Percentiles rank a stretch among this genome's conserved stretches.
Conservation (phyloP, 1,140 invertebrate genomes). For the Pogonomyrmex californicus region DNA sequence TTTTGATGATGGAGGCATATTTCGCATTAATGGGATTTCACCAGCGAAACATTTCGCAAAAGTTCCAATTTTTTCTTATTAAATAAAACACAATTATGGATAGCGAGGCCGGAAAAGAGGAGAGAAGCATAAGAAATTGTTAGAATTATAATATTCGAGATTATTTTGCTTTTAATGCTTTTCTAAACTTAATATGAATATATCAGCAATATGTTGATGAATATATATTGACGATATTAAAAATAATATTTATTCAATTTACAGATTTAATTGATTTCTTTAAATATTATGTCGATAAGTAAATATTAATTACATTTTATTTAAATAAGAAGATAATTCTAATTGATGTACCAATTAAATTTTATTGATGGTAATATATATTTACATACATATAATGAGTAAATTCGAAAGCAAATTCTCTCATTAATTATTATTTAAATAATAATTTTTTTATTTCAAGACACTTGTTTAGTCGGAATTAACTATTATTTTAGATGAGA, state of each 20-base stretch:
- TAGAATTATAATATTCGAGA: background rate
- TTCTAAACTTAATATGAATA: too few relatives aligned
- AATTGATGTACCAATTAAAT: too few relatives aligned
- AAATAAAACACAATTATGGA: background rate
- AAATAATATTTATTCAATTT: too few relatives aligned
- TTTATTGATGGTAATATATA: too few relatives aligned
- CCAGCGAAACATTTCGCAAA: background rate
- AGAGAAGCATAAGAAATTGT: background rate
- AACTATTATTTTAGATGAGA: background rate
- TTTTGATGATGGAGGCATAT: slow-evolving; percentile 1
- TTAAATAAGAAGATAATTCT: too few relatives aligned
- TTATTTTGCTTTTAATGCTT: too few relatives aligned
- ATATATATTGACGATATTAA: too few relatives aligned
- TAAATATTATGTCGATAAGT: too few relatives aligned
- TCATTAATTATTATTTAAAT: background rate
- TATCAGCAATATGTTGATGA: too few relatives aligned
- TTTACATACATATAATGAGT: too few relatives aligned
- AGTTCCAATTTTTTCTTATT: slow-evolving; percentile 19
- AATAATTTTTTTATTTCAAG: background rate
- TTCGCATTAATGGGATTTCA: slow-evolving; percentile 43
- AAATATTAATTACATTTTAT: too few relatives aligned
- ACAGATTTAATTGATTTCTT: too few relatives aligned
- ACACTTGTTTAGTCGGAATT: background rate
- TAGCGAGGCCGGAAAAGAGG: background rate
- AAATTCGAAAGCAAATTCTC: background rate